These are phyloP conservation scores for Heliopora coerulea DNA, from an alignment of 92 coral and sea anemone genomes.

Conservation along the genomic window DNA sequence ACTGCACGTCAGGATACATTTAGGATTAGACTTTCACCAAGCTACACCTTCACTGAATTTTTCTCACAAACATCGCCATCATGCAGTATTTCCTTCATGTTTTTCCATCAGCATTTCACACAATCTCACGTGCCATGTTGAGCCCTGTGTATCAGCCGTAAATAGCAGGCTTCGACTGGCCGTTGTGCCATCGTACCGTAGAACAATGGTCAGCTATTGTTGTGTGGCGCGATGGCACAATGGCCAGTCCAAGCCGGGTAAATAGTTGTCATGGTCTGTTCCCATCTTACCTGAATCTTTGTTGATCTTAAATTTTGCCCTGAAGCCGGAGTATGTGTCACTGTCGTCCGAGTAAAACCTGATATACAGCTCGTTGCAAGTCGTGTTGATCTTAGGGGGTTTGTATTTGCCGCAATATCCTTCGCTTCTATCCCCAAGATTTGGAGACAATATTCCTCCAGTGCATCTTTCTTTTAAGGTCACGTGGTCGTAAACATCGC, in stretches of 20 bases:
- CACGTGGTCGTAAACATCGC: conserved; percentile 70
- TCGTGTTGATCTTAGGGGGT: conserved; percentile 62
- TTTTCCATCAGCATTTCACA: too few relatives aligned
- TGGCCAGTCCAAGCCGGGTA: background rate
- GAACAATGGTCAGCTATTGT: too few relatives aligned
- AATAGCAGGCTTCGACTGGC: too few relatives aligned
- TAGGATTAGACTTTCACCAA: too few relatives aligned
- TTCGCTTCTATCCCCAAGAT: conserved; percentile 32
- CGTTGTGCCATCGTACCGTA: too few relatives aligned
- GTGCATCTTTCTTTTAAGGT: conserved; percentile 63
- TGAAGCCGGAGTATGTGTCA: conserved; percentile 66
- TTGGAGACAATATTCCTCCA: conserved; percentile 46
- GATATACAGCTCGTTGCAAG: conserved; percentile 63
- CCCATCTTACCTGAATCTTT: conserved; percentile 56
- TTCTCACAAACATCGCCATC: too few relatives aligned
- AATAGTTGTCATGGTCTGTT: conserved; percentile 3
- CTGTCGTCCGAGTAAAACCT: conserved; percentile 78
- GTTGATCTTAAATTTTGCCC: conserved; percentile 63
- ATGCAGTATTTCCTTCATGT: too few relatives aligned
- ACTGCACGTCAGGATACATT: too few relatives aligned
- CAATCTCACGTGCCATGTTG: too few relatives aligned
- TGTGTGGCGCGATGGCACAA: too few relatives aligned
- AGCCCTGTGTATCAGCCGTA: too few relatives aligned
- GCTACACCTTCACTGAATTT: too few relatives aligned
- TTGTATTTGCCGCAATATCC: conserved; percentile 69